Evolutionary conservation across 2,888 invertebrate genomes (phyloP).

Genomic region (Lomographa bimaculata): DNA sequence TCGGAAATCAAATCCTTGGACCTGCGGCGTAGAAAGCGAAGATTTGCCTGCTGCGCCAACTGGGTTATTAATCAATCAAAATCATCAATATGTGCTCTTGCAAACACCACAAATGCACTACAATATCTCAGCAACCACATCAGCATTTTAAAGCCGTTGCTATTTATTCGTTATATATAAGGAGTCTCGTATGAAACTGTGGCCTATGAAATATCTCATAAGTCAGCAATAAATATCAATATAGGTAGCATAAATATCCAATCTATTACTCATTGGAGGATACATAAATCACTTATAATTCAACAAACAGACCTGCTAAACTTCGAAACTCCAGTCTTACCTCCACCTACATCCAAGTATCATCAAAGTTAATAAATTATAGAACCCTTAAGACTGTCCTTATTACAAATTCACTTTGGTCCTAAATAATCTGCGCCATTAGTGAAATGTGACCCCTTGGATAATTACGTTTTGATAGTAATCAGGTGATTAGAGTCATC

Average conservation of each 20-base stretch:
- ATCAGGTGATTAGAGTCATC: conserved; percentile 62
- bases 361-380: conserved; percentile 65
- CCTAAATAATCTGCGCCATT: conserved; percentile 63
- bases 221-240: no score
- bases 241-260: conserved; percentile 13
- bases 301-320: conserved; percentile 38
- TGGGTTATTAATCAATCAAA: no score
- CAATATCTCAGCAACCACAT: no score
- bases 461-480: conserved; percentile 70
- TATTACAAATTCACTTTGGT: conserved; percentile 74
- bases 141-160: no score
- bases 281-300: conserved; percentile 27
- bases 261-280: conserved; percentile 20
- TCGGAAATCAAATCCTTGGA: no score
- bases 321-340: conserved; percentile 38
- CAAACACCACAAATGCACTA: no score
- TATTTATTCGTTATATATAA: no score
- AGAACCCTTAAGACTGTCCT: conserved; percentile 57
- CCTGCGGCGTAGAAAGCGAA: no score
- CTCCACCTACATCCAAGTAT: conserved; percentile 32
- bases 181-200: no score
- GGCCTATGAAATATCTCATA: no score
- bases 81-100: no score
- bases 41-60: no score
- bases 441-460: conserved; percentile 52